Percentiles rank a stretch among this genome's conserved stretches.
These are phyloP conservation scores for Daktulosphaira vitifoliae DNA, from an alignment of 1,140 invertebrate species.

Conservation along the genomic window DNA sequence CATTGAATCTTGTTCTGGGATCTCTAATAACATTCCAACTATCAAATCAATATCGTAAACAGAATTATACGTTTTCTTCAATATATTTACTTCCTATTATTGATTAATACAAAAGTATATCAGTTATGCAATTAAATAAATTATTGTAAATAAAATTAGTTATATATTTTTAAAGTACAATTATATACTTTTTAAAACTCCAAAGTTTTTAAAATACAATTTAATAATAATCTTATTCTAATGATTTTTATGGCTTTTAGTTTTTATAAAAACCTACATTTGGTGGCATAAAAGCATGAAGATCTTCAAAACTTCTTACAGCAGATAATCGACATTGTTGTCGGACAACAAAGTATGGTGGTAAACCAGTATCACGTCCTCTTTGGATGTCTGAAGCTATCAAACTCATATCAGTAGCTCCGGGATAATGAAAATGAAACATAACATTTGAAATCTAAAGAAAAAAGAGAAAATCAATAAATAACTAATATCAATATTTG, in stretches of 20 bases:
- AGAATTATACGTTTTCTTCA: conserved; percentile 50
- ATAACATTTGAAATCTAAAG: background rate
- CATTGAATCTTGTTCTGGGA: conserved; percentile 53
- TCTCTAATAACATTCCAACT: conserved; percentile 68
- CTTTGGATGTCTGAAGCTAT: conserved; percentile 78
- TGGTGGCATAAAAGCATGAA: conserved; percentile 28
- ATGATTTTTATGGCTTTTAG: too few species aligned
- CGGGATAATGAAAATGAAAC: background rate
- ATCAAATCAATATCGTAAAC: conserved; percentile 76
- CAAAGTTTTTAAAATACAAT: too few species aligned
- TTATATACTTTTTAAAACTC: too few species aligned
- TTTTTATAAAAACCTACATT: conserved; percentile 31
- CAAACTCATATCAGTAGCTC: conserved; percentile 70
- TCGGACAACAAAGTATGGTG: conserved; percentile 67
- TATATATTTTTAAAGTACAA: too few species aligned
- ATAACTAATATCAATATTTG: too few species aligned
- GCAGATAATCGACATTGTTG: conserved; percentile 63
- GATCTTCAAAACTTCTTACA: conserved; percentile 49
- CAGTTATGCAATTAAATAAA: too few species aligned
- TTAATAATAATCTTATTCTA: too few species aligned
- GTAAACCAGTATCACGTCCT: conserved; percentile 82
- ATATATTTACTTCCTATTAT: conserved; percentile 45
- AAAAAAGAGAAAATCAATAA: too few species aligned
- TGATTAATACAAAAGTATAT: too few species aligned
- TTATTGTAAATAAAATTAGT: too few species aligned